A percentile compares a stretch with the other conserved stretches of the same genome.
phyloP scores from a whole-genome alignment of 2,888 invertebrate genomes.

The Drosophila mayaguana region DNA sequence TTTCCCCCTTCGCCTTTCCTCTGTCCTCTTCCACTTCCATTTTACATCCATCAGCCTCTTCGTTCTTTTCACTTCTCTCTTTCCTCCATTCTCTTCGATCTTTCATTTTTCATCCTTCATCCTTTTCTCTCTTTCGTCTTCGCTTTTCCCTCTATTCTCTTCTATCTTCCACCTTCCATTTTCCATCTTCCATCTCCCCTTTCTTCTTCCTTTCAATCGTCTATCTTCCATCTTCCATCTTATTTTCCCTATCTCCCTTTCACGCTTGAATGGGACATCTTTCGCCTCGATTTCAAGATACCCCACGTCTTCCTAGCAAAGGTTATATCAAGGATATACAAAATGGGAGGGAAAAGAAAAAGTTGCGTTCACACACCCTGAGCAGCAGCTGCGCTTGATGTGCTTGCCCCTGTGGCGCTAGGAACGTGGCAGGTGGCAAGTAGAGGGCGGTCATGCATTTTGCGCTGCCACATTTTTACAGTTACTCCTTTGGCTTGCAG shows the following conservation, averaged over 20 bases:
- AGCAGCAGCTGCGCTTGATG: conserved; percentile 69
- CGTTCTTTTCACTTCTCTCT: too few relatives aligned
- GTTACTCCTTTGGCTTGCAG: conserved; percentile 36
- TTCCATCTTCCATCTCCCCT: too few relatives aligned
- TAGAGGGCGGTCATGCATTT: conserved; percentile 39
- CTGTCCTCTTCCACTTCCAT: background rate
- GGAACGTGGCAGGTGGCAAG: conserved; percentile 22
- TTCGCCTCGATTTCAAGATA: background rate
- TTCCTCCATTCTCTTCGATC: background rate
- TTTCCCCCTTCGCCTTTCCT: too few relatives aligned
- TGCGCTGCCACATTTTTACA: conserved; percentile 40
- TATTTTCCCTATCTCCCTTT: too few relatives aligned
- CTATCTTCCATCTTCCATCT: background rate
- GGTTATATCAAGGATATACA: background rate
- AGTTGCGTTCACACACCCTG: conserved; percentile 12
- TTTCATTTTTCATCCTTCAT: background rate
- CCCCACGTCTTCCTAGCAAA: background rate
- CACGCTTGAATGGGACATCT: too few relatives aligned
- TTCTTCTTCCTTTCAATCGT: background rate
- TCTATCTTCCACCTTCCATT: background rate
- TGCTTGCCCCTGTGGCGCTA: conserved; percentile 23
- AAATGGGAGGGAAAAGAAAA: background rate
- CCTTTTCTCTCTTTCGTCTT: too few relatives aligned
- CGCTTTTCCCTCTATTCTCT: background rate
- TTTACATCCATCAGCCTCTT: background rate